phyloP scores from a whole-genome alignment of 2,113 vertebrate genomes.

The Indri indri region DNA sequence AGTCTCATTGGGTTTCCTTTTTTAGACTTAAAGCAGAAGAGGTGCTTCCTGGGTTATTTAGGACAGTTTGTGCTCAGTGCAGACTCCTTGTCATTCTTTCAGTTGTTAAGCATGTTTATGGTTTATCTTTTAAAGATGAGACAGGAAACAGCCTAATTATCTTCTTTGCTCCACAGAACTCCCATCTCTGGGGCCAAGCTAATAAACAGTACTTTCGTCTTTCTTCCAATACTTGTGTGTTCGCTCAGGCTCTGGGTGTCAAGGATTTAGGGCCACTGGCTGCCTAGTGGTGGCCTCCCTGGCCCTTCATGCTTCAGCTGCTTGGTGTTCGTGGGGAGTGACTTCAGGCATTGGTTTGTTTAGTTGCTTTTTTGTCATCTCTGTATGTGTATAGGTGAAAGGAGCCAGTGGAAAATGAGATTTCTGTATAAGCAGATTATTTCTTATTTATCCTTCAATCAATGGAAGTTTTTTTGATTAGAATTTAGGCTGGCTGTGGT shows the following conservation, averaged over 20 bases:
- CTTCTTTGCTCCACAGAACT: neutral
- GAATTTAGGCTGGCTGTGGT: neutral
- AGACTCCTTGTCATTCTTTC: neutral
- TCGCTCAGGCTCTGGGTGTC: neutral
- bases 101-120: neutral
- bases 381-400: neutral
- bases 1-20: neutral
- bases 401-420: neutral
- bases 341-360: neutral
- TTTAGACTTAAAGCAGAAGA: neutral
- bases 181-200: neutral
- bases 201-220: neutral
- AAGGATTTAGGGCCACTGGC: neutral
- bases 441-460: neutral
- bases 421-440: neutral
- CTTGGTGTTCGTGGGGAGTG: neutral
- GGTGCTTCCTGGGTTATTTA: neutral
- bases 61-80: neutral
- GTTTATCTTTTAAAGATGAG: neutral
- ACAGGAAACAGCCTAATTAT: neutral
- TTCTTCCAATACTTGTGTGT: neutral
- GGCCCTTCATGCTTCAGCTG: neutral
- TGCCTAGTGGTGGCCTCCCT: too few species aligned
- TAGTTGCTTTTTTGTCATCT: neutral
- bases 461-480: neutral